A percentile compares a stretch with the other conserved stretches of the same genome.
phyloP scores from a whole-genome alignment of 2,888 invertebrate species.

The Dendrolimus houi region DNA sequence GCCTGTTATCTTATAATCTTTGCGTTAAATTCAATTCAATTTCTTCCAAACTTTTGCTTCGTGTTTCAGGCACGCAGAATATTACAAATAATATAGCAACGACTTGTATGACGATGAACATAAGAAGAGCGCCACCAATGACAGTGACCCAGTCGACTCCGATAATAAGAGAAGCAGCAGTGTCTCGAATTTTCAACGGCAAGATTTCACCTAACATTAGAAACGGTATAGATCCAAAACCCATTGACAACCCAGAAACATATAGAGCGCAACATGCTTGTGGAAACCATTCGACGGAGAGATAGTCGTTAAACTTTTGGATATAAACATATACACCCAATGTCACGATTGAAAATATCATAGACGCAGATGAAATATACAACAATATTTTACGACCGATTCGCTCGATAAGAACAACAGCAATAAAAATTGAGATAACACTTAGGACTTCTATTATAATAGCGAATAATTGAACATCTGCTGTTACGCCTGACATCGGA shows the following conservation, averaged over 20 bases:
- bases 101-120: too few species aligned
- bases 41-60: too few species aligned
- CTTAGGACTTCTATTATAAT: constrained; percentile 94
- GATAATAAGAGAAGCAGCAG: constrained; percentile 92
- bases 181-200: constrained; percentile 90
- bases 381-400: constrained; percentile 92
- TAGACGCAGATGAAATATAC: constrained; percentile 87
- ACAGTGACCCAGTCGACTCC: constrained; percentile 83
- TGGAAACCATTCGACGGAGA: constrained; percentile 83
- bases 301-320: constrained; percentile 11
- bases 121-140: too few species aligned
- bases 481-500: constrained; percentile 83
- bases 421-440: constrained; percentile 90
- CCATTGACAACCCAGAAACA: constrained; percentile 91
- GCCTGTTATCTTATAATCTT: too few species aligned
- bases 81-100: too few species aligned
- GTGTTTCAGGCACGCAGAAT: too few species aligned
- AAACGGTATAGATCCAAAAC: constrained; percentile 90
- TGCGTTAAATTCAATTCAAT: too few species aligned
- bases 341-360: constrained; percentile 82
- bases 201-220: constrained; percentile 96
- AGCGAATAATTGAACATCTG: constrained; percentile 85
- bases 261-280: constrained; percentile 87
- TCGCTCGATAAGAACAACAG: constrained; percentile 90
- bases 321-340: constrained; percentile 80